Evolutionary conservation across 2,888 invertebrate genomes (phyloP).

Genomic region (Nineta flava): DNA sequence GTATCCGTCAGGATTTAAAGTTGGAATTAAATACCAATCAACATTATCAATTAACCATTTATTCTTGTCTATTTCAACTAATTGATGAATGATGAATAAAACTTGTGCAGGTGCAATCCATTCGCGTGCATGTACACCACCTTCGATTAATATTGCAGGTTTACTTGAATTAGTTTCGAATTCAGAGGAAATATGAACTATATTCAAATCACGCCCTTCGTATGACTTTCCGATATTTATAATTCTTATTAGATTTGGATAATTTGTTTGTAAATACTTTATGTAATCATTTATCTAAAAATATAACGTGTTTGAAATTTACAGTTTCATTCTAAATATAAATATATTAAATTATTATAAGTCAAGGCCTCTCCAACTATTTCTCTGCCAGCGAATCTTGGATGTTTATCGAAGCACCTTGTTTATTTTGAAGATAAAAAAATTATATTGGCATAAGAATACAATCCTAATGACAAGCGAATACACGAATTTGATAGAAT

Average conservation of each 20-base stretch:
- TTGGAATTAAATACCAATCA: conserved; percentile 49
- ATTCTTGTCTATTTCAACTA: conserved; percentile 32
- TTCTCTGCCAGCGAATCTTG: no score
- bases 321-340: no score
- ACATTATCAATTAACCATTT: conserved; percentile 34
- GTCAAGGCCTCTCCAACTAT: no score
- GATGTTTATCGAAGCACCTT: no score
- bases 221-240: conserved; percentile 25
- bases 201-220: conserved; percentile 25
- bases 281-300: conserved; percentile 24
- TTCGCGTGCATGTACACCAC: conserved; percentile 47
- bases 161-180: conserved; percentile 19
- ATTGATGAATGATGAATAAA: conserved; percentile 38
- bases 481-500: no score
- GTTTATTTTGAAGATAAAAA: no score
- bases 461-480: no score
- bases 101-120: conserved; percentile 47
- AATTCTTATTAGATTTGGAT: conserved; percentile 22
- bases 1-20: conserved; percentile 59
- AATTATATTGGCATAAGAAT: no score
- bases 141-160: conserved; percentile 36
- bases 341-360: no score
- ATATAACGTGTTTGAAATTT: no score
- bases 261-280: conserved; percentile 15
- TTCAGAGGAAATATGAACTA: conserved; percentile 24